Conservation (phyloP, 53 echinoderm and acorn worm genomes). For the Crossaster papposus region DNA sequence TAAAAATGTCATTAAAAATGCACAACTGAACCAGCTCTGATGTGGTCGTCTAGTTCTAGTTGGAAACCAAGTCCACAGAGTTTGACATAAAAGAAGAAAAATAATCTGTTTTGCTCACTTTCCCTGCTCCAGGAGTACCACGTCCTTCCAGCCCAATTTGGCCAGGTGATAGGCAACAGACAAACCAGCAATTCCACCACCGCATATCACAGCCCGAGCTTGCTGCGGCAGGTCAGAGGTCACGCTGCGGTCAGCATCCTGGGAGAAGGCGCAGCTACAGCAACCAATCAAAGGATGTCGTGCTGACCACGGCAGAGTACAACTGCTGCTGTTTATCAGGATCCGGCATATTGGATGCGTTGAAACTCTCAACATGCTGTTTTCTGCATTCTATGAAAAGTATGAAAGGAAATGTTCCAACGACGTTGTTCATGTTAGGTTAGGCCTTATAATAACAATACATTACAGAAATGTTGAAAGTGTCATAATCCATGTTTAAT, state of each 20-base stretch:
- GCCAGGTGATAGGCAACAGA: slow-evolving; percentile 88
- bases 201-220: slow-evolving; percentile 88
- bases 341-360: not conserved
- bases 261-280: slow-evolving; percentile 44
- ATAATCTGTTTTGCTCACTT: slow-evolving; percentile 51
- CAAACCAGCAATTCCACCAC: slow-evolving; percentile 85
- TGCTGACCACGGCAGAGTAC: not conserved
- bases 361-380: slow-evolving; percentile 34
- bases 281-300: not conserved
- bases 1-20: too few relatives aligned
- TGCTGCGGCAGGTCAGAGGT: slow-evolving; percentile 61
- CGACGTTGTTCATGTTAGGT: too few relatives aligned
- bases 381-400: not conserved
- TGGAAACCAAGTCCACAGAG: too few relatives aligned
- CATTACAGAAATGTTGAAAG: too few relatives aligned
- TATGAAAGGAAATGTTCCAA: too few relatives aligned
- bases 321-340: not conserved
- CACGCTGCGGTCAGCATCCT: not conserved
- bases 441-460: too few relatives aligned
- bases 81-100: not conserved
- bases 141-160: slow-evolving; percentile 90
- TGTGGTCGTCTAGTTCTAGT: too few relatives aligned
- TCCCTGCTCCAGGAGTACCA: slow-evolving; percentile 88
- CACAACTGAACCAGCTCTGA: too few relatives aligned
- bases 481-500: too few relatives aligned